Base-by-base conservation (phyloP, 2,797 vertebrate species). In the Intellagama lesueurii region DNA sequence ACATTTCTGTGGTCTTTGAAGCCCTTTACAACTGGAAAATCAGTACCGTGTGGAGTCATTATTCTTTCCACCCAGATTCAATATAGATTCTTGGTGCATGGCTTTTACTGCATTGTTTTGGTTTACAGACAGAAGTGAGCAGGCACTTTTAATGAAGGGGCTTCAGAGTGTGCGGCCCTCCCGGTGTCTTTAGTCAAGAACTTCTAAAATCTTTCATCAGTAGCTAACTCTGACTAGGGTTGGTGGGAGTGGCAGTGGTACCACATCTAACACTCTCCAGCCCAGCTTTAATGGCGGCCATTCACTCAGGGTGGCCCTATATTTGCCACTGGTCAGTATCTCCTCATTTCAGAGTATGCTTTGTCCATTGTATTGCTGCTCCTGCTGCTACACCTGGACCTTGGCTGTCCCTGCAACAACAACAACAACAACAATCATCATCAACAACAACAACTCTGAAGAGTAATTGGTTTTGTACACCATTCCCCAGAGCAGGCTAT, bases 1-100 rank as follows among this genome's bases (percentile, higher is more conserved):
- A 44, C 83, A 60, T 89, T 80, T 70, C 12, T 83, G 47, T 83
- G 49, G 32, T 77, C 40, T 86, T 80, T 83, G 68, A 35, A n/a
- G 69, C 47, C 81, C 49, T 81, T 80, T 69, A n/a, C 64, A 60
- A 56, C 56, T 73, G 78, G 76, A 47, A 87, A 76, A 72, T 68
- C 35, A 16, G 12, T 78, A 12, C 47, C 30, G 52, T 47, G 69
- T 88, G 80, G 79, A 81, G 64, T 28, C 9, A 7, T 66, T 89
- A 69, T 40, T 60, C 44, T 77, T 47, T 35, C 44, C 44, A 64
- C 22, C 77, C 30, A 60, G 56, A 76, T 56, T 80, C 28, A 73
- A 14, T 24, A 26, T 14, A 49, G 66, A 83, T 11, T 70, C 35
- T 24, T 70, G 16, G 24, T 24, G 30, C 64, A 30, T 35, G 30